These are phyloP conservation scores for Schizopygopsis malacanthus DNA, from an alignment of 2,797 vertebrate species.

Conservation along the genomic window DNA sequence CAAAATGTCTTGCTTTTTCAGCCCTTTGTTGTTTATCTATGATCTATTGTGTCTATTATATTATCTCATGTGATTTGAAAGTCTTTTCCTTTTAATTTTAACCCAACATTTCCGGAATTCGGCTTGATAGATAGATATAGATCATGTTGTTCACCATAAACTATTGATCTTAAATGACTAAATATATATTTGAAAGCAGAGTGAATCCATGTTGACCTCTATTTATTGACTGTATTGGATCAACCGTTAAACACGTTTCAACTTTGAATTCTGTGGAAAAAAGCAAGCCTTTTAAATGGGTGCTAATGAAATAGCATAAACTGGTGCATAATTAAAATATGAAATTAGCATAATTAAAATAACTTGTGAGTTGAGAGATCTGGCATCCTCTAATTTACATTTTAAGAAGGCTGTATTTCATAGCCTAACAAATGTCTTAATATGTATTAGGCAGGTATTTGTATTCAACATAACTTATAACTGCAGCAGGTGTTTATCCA, in stretches of 20 bases:
- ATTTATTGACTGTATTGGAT: not conserved
- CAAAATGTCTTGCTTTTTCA: too few species aligned
- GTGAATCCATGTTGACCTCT: not conserved
- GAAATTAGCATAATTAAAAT: constrained; percentile 62
- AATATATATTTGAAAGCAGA: not conserved
- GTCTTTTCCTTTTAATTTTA: too few species aligned
- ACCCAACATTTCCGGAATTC: too few species aligned
- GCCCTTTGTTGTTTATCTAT: too few species aligned
- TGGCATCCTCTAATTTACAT: constrained; percentile 20
- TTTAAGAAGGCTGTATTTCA: not conserved
- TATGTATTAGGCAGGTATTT: not conserved
- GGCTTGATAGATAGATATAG: too few species aligned
- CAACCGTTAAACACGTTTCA: not conserved
- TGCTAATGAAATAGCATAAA: constrained; percentile 23
- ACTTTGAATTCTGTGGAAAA: not conserved
- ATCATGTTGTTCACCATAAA: too few species aligned
- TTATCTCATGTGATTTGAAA: too few species aligned
- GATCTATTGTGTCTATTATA: too few species aligned
- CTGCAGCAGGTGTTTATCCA: not conserved
- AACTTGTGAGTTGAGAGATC: constrained; percentile 41
- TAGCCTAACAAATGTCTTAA: not conserved
- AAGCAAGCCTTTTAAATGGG: constrained; percentile 6
- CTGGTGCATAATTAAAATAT: constrained; percentile 55
- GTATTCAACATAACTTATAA: not conserved
- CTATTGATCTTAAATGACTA: too few species aligned